Conservation (phyloP, 2,797 vertebrate species). For the Hippopotamyrus pictus region DNA sequence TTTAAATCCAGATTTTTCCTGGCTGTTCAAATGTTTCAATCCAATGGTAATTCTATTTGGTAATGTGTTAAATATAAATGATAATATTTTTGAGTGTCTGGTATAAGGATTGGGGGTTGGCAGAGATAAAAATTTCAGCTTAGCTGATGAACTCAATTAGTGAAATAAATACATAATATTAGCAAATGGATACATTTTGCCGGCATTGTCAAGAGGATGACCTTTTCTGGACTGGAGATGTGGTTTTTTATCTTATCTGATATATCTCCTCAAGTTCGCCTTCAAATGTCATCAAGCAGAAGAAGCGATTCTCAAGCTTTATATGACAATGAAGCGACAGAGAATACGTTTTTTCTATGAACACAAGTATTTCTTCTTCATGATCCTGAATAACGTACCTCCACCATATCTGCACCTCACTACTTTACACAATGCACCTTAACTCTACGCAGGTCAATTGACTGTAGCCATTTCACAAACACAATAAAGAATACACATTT, state of each 20-base stretch:
- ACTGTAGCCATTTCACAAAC: background rate
- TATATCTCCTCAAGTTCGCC: background rate
- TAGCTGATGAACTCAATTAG: background rate
- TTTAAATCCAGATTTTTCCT: slow-evolving; percentile 55
- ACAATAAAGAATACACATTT: background rate
- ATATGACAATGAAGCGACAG: background rate
- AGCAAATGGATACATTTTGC: background rate
- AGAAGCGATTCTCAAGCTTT: background rate
- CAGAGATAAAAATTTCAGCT: background rate
- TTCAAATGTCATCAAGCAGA: background rate
- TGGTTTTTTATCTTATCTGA: background rate
- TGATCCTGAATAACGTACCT: background rate
- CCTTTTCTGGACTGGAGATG: background rate
- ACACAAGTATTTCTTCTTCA: background rate
- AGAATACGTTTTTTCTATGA: background rate
- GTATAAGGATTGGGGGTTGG: background rate
- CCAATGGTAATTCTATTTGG: slow-evolving; percentile 5
- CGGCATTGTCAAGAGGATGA: background rate
- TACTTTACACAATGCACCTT: background rate
- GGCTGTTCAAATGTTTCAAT: slow-evolving; percentile 49
- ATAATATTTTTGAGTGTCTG: background rate
- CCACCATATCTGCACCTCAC: background rate
- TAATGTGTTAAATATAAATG: background rate
- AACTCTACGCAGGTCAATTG: background rate
- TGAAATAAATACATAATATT: background rate